These are phyloP conservation scores for Hirtodrosophila histrioides DNA, from an alignment of 2,888 invertebrate genomes.

Conservation along the genomic window DNA sequence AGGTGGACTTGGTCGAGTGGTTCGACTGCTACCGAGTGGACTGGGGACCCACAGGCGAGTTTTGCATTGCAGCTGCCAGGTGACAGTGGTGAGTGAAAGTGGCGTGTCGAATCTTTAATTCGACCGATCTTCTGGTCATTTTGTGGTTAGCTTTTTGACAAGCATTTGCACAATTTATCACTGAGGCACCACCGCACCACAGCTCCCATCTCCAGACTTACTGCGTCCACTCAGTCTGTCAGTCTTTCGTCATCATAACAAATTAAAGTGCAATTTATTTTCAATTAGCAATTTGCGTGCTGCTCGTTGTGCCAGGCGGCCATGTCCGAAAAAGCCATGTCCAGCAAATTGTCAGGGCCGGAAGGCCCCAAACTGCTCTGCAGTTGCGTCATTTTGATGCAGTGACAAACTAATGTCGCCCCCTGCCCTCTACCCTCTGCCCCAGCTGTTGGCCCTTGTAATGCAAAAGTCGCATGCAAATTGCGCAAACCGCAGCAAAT, in stretches of 20 bases:
- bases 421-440: background rate
- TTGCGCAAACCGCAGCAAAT: constrained; percentile 80
- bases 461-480: constrained; percentile 77
- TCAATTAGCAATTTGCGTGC: constrained; percentile 80
- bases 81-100: constrained; percentile 67
- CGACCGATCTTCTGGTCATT: constrained; percentile 56
- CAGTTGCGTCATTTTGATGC: constrained; percentile 52
- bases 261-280: constrained; percentile 81
- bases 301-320: background rate
- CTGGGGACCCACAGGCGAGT: background rate
- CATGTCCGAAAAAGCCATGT: constrained; percentile 25
- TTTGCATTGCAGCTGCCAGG: constrained; percentile 14
- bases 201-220: background rate
- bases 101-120: constrained; percentile 78
- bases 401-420: constrained; percentile 75
- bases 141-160: constrained; percentile 74
- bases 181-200: constrained; percentile 26
- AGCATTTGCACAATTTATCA: constrained; percentile 80
- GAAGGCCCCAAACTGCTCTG: constrained; percentile 36
- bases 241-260: constrained; percentile 56
- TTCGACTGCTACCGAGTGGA: constrained; percentile 26
- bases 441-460: constrained; percentile 46
- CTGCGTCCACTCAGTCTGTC: background rate
- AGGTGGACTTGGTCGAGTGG: constrained; percentile 16
- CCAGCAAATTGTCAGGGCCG: constrained; percentile 47